A percentile compares a stretch with the other conserved stretches of the same genome.
phyloP scores from a whole-genome alignment of 2,888 invertebrate species.

The Candidula unifasciata region DNA sequence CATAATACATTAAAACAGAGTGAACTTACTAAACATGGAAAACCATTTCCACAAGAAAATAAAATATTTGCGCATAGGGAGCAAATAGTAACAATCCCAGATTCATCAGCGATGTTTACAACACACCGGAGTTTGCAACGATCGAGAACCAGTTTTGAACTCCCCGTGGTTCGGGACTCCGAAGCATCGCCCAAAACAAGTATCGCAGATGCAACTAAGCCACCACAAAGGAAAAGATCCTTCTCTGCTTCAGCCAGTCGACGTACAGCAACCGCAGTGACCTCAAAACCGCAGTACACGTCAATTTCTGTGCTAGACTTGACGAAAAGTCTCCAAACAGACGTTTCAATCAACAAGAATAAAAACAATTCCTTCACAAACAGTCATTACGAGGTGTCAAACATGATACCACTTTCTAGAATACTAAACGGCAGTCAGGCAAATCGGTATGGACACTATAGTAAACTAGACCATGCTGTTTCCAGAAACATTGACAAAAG shows the following conservation, averaged over 20 bases:
- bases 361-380: background rate
- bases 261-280: background rate
- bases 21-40: background rate
- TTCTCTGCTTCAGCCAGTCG: conserved; percentile 9
- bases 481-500: conserved; percentile 38
- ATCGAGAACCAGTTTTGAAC: conserved; percentile 25
- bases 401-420: conserved; percentile 36
- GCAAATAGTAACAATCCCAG: background rate
- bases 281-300: background rate
- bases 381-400: background rate
- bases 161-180: background rate
- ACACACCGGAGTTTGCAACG: background rate
- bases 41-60: background rate
- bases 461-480: conserved; percentile 12
- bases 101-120: background rate
- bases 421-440: conserved; percentile 19
- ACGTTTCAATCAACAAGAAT: background rate
- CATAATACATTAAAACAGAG: background rate
- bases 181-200: background rate
- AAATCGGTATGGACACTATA: background rate
- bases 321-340: background rate
- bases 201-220: background rate
- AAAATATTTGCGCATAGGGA: background rate
- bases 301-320: conserved; percentile 15
- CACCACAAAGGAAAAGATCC: background rate